Evolutionary conservation across 2,888 invertebrate species (phyloP).

Genomic region (Penaeus monodon): DNA sequence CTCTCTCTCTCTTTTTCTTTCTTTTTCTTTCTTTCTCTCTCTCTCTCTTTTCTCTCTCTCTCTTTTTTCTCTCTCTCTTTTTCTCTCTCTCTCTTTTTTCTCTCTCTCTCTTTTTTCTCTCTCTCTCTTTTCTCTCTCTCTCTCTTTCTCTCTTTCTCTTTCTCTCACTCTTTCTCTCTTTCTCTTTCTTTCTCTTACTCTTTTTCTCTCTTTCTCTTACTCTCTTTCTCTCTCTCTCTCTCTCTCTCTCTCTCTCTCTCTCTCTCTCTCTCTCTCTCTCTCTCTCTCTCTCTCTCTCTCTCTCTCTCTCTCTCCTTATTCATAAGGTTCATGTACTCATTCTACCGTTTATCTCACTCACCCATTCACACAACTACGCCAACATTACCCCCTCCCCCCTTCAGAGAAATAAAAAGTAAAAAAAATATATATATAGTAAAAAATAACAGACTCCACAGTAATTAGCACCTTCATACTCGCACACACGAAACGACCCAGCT

Average conservation of each 20-base stretch:
- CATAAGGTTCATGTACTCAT: too few species aligned
- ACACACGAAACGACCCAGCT: too few species aligned
- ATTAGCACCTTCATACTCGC: too few species aligned
- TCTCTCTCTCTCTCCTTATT: not conserved
- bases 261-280: not conserved
- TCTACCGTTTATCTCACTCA: too few species aligned
- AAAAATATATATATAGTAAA: too few species aligned
- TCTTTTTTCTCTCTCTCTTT: not conserved
- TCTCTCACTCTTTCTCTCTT: too few species aligned
- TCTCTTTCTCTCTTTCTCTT: too few species aligned
- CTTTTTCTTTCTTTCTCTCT: not conserved
- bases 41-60: not conserved
- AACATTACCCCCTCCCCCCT: too few species aligned
- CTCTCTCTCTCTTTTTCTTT: not conserved
- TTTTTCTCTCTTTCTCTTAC: not conserved
- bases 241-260: not conserved
- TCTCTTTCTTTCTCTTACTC: not conserved
- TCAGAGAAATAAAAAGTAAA: too few species aligned
- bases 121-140: not conserved
- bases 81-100: not conserved
- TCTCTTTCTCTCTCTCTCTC: not conserved
- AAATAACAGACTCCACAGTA: too few species aligned
- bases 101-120: not conserved
- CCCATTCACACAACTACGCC: too few species aligned
- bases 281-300: not conserved